Evolutionary conservation across 2,888 invertebrate genomes (phyloP), one percentile per base, ranked within the genome.

Genomic region (Caenorhabditis japonica): DNA sequence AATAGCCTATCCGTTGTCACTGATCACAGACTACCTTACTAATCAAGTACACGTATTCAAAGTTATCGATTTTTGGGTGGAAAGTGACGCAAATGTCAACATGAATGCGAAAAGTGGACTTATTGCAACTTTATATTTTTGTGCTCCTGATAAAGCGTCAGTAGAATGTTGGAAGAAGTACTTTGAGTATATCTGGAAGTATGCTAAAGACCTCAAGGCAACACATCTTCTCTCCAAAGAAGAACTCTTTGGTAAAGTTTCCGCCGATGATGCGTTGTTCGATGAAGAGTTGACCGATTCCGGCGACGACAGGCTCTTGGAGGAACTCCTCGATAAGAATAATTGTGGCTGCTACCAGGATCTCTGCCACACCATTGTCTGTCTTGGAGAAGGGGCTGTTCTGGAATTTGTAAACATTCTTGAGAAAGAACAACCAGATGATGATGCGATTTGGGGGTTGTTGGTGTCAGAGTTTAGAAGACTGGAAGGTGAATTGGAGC

Each of bases 321-420:
- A 34, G 12, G 25, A 12, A 7, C 12, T 66, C 0, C 25, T 56
- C 1, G 49, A 49, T 4, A 41, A 66, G 21, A 36, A 66, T 12
- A 36, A 15, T 13, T 66, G 66, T 38, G 66, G 66, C 4, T 66
- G 56, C 12, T 43, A 30, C 12, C 56, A 56, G 15, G 66, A 66
- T n/a, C 30, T 66, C 1, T 66, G 66, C 5, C 56, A 51, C 15
- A 25, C 56, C 0, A 56, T 66, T 19, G 36, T 66, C 0, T 66
- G 66, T n/a, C 39, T 47, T n/a, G 66, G 66, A 15, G 56, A 66
- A 30, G 12, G 19, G 7, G 19, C 21, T 1, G 44, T 66, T n/a
- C 15, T 66, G 0, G 56, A 66, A 4, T 66, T 66, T 10, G 27
- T 66, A 4, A 43, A 66, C 15, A 7, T 56, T 10, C 8, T 56